Base-by-base conservation (phyloP, 2,888 invertebrate species). In the Trachelus stipa region DNA sequence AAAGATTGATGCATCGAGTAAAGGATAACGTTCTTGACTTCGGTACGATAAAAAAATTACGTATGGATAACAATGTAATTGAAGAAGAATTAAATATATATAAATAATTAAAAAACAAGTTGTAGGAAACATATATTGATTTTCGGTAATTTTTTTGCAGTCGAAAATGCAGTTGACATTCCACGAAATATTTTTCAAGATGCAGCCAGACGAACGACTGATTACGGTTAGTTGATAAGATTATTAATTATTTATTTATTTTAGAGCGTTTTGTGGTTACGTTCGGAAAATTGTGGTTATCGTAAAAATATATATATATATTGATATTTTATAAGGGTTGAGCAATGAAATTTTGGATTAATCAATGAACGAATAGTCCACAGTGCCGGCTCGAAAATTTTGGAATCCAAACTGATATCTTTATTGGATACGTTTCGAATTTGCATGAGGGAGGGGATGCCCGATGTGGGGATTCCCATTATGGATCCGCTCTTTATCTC, bases 341-440 rank as follows among this genome's bases (percentile, higher is more conserved):
- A 56, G n/a, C 68, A 30, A 35, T 75, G 69, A 77, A 69, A 35
- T 69, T 75, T 37, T 15, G 6, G 40, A 33, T 75, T 82, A 82
- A 81, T 83, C 35, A 23, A 71, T 34, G 74, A 82, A 84, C 83
- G 88, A 84, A 85, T 84, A 90, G 90, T 90, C 83, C 90, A 90
- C 86, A 90, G 88, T 79, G 90, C 90, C 40, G 86, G 90, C 4
- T 90, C 90, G 73, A 90, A 81, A 75, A 89, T 89, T 69, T 82
- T 90, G 76, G 90, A 90, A 79, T 88, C 89, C 81, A 89, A 90
- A 75, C 82, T 90, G 74, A 84, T 85, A 75, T 85, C 87, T 77
- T 76, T 90, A 40, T 75, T 90, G 73, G 90, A 90, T 73, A 89
- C 86, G 76, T 86, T 90, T 75, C 90, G 90, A 3, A 71, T 79